Evolutionary conservation across 2,113 vertebrate species (phyloP).

Genomic region (Melanerpes aurifrons): DNA sequence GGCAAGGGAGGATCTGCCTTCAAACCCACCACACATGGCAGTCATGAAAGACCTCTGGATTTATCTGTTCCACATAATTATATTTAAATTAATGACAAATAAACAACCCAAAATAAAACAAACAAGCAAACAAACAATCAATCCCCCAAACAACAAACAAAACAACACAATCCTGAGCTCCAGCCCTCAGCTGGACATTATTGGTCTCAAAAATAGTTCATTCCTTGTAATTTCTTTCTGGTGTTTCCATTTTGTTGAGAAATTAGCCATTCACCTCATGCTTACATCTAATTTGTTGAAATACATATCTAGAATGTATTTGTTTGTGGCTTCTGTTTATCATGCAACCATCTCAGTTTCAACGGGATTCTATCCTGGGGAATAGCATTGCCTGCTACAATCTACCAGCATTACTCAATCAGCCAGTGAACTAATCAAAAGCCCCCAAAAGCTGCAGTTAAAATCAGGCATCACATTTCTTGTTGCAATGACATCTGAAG

Average conservation of each 20-base stretch:
- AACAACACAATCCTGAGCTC: background rate
- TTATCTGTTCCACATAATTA: background rate
- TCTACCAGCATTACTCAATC: background rate
- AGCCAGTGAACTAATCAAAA: background rate
- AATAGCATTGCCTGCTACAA: background rate
- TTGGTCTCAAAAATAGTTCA: background rate
- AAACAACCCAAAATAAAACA: background rate
- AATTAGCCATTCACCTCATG: background rate
- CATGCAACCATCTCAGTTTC: background rate
- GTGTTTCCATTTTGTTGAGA: background rate
- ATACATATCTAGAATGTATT: background rate
- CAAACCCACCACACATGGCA: background rate
- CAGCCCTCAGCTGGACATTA: background rate
- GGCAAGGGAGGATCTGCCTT: too few relatives aligned
- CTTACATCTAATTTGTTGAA: background rate
- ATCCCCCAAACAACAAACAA: too few relatives aligned
- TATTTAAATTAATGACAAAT: background rate
- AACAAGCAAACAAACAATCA: too few relatives aligned
- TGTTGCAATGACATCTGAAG: background rate
- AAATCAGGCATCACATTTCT: background rate
- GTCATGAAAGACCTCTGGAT: background rate
- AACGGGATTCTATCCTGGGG: background rate
- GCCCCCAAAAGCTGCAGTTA: background rate
- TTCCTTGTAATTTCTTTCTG: background rate
- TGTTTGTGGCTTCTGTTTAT: background rate